A percentile compares a stretch with the other conserved stretches of the same genome.
Evolutionary conservation across 1,140 invertebrate species (phyloP).

Genomic region (Meloidogyne hapla): DNA sequence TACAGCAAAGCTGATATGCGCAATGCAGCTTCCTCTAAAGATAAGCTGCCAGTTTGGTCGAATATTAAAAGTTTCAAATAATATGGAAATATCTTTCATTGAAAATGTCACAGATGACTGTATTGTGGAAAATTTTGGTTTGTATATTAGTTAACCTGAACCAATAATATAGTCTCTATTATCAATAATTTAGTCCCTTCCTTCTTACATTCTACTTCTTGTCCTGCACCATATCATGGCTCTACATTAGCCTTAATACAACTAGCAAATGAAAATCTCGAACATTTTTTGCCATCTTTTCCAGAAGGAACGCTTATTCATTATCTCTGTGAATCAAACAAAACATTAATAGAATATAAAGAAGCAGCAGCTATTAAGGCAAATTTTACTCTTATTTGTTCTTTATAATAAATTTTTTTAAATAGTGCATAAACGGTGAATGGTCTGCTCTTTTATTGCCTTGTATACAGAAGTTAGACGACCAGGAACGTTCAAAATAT

Average conservation of each 20-base stretch:
- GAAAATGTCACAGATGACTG: constrained; percentile 4
- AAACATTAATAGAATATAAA: not conserved
- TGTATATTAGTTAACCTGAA: not conserved
- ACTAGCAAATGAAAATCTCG: not conserved
- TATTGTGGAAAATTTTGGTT: not conserved
- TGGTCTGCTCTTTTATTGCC: constrained; percentile 24
- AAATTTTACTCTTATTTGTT: not conserved
- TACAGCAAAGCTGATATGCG: constrained; percentile 31
- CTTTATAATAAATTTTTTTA: not conserved
- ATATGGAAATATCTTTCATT: not conserved
- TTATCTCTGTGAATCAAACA: constrained; percentile 32
- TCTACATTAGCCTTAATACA: constrained; percentile 10
- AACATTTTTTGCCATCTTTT: constrained; percentile 14
- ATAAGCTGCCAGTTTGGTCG: constrained; percentile 38
- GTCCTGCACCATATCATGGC: constrained; percentile 9
- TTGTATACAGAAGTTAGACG: not conserved
- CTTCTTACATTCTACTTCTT: not conserved
- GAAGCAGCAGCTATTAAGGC: constrained; percentile 22
- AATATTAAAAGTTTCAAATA: not conserved
- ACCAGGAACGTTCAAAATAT: not conserved
- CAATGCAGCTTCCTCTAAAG: not conserved
- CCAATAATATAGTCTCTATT: constrained; percentile 10
- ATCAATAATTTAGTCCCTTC: constrained; percentile 9
- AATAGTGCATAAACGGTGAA: constrained; percentile 12
- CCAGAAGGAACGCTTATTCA: constrained; percentile 52